Evolutionary conservation across 35 echinoderm and acorn worm species (phyloP).

Genomic region (Heliocidaris tuberculata): DNA sequence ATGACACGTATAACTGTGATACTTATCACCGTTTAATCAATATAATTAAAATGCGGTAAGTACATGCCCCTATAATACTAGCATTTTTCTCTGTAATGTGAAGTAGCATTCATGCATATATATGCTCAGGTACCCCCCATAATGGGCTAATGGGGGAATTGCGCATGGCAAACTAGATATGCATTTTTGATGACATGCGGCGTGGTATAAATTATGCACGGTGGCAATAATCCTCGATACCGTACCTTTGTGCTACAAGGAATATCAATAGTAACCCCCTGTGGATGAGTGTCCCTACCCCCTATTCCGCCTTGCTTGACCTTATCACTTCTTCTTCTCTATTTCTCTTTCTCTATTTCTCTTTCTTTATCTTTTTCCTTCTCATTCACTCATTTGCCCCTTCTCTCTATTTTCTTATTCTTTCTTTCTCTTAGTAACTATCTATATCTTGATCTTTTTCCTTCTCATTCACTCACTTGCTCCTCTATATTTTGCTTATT

Average conservation of each 20-base stretch:
- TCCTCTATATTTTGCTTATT: background rate
- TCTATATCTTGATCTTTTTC: background rate
- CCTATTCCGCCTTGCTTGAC: background rate
- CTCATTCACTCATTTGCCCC: background rate
- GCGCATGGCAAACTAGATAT: background rate
- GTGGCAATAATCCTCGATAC: background rate
- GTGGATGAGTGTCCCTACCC: background rate
- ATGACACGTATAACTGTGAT: too few species aligned
- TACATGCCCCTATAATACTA: background rate
- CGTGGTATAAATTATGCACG: slow-evolving; percentile 23
- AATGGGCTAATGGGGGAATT: background rate
- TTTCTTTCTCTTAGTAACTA: background rate
- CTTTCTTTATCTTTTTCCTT: background rate
- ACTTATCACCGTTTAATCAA: background rate
- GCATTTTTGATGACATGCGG: slow-evolving; percentile 30
- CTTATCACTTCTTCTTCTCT: background rate
- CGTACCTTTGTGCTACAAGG: background rate
- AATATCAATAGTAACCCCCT: background rate
- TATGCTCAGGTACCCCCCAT: background rate
- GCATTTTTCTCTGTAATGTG: background rate
- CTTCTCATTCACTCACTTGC: background rate
- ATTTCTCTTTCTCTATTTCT: background rate
- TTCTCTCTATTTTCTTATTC: background rate
- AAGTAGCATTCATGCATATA: background rate
- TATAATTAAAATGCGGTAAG: background rate